A percentile compares a stretch with the other conserved stretches of the same genome.
Evolutionary conservation across 2,888 invertebrate genomes (phyloP).

Genomic region (Zootermopsis nevadensis): DNA sequence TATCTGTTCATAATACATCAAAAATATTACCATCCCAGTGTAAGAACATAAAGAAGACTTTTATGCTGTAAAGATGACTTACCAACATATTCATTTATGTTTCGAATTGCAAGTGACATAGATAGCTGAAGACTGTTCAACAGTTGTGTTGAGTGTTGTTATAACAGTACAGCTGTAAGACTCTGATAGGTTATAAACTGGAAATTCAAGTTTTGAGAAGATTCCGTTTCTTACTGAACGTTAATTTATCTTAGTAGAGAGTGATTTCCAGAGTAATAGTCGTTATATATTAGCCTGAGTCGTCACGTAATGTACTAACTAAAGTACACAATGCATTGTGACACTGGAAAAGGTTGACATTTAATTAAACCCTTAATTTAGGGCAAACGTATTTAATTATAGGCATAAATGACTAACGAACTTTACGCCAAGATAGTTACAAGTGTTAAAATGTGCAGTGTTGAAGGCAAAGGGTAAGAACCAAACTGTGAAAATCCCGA

Average conservation of each 20-base stretch:
- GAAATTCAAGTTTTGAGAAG: not conserved
- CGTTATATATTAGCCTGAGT: not conserved
- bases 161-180: not conserved
- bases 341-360: not conserved
- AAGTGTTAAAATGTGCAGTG: constrained; percentile 28
- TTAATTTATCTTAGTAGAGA: not conserved
- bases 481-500: not conserved
- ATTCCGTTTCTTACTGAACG: not conserved
- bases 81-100: not conserved
- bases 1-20: not conserved
- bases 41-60: not conserved
- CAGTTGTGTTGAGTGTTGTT: not conserved
- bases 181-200: not conserved
- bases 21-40: too few species aligned
- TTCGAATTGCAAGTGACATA: not conserved
- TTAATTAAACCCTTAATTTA: not conserved
- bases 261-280: not conserved
- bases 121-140: not conserved
- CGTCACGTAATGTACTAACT: too few species aligned
- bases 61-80: not conserved
- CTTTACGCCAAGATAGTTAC: not conserved
- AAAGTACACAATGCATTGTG: not conserved
- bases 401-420: not conserved
- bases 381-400: not conserved
- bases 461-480: not conserved